Evolutionary conservation across 2,113 vertebrate species (phyloP), one percentile per base, ranked within the genome.

Genomic region (Percina caprodes): DNA sequence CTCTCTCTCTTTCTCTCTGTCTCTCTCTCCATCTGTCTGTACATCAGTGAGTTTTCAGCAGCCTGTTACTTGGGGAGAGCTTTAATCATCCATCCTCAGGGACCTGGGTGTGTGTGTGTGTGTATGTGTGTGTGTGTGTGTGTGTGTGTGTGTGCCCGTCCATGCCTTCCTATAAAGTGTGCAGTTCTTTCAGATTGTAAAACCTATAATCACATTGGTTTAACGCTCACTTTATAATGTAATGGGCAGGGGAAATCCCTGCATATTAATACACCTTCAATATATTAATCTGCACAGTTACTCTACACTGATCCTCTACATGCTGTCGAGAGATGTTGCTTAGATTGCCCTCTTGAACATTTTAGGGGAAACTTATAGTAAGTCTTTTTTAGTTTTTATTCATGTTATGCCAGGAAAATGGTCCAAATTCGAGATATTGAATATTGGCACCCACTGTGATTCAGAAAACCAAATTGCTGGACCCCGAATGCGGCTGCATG

Each of bases 41-140:
- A 49, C 56, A 56, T 59, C 74, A 60, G 39, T 58, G 60, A 42
- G 46, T 48, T 63, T 74, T 80, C 33, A 65, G 24, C 54, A 46
- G 30, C 59, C 26, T 24, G 18, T 45, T 26, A 39, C 52, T 45
- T 14, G 18, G 30, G 67, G 33, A 63, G 49, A 42, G 23, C 60
- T 79, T 79, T 75, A 79, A 76, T 76, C 80, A 76, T 75, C 46
- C 65, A 8, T 60, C 56, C 48, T 68, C 23, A n/a, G 58, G 56
- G 48, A 45, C 0, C 33, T 10, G 19, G 14, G 13, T 61, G 33
- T 48, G 30, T 26, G n/a, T 76, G 49, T 56, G 39, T 71, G 0
- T 45, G 21, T 48, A 14, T 51, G 49, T 60, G 42, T 63, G 58
- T 49, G 59, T 61, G 14, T 45, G 23, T 30, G 33, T 59, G 54